Base-by-base conservation (phyloP, 2,888 invertebrate genomes). In the Drosophila nr. perissopoda region DNA sequence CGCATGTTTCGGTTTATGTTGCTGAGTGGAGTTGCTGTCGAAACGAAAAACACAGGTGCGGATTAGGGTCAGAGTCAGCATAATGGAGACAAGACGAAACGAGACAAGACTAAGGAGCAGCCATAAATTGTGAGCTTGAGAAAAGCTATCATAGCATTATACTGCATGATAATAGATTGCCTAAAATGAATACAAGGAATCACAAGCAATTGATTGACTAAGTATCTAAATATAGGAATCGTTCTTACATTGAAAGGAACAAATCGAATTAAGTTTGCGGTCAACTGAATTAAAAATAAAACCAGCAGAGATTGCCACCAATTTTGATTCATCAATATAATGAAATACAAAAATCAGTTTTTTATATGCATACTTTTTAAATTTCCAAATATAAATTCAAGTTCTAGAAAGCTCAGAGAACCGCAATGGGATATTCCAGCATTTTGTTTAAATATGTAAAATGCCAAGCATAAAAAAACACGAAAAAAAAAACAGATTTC, bases 21-120 rank as follows among this genome's bases (percentile, higher is more conserved):
- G 53, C 65, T 80, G 52, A 61, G 57, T 64, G 60, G 38, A 67
- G 65, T 57, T 76, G 31, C 31, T 36, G 46, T 74, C 57, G 68
- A 74, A 64, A 71, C 48, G 70, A 73, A 79, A 80, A 79, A 76
- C 70, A 89, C 89, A 90, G 84, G 84, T 85, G 84, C 89, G 91
- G 91, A 85, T 85, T 85, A 85, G 84, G 84, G 84, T 85, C 91
- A 85, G 57, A 46, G 56, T 68, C 57, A 40, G 52, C 69, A 61
- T 56, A 27, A n/a, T 38, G 38, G 3, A 38, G 27, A 16, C 46
- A 46, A 25, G 8, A 38, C 18, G 38, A 38, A 46, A 57, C 58
- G 52, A 16, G 16, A 16, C 2, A 27, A 36, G 42, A 49, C 62
- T 34, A 38, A 29, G 42, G 27, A 51, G 56, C 52, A 58, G 65